A percentile compares a stretch with the other conserved stretches of the same genome.
Evolutionary conservation across 2,888 invertebrate genomes (phyloP).

Genomic region (Scrobipalpa atriplicella): DNA sequence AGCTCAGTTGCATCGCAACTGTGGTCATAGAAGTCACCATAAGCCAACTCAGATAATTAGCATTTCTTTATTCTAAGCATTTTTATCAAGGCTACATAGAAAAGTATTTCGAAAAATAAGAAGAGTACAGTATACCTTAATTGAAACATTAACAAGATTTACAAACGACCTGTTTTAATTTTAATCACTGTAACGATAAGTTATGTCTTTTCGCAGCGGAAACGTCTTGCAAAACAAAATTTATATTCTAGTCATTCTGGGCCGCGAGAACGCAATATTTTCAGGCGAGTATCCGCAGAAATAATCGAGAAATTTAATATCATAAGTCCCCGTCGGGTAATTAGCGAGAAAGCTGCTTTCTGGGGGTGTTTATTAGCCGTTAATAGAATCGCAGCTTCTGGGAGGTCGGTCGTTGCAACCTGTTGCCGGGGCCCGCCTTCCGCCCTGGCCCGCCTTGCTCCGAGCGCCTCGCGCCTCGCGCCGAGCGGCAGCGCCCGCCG

Average conservation of each 20-base stretch:
- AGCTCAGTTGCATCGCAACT: too few species aligned
- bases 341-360: conserved; percentile 63
- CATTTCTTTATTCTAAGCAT: background rate
- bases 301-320: conserved; percentile 62
- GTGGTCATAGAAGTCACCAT: too few species aligned
- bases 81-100: background rate
- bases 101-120: background rate
- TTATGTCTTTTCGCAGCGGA: conserved; percentile 31
- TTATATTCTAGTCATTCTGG: conserved; percentile 35
- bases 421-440: conserved; percentile 81
- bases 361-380: conserved; percentile 69
- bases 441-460: conserved; percentile 53
- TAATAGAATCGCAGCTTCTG: conserved; percentile 67
- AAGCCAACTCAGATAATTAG: too few species aligned
- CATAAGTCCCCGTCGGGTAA: conserved; percentile 60
- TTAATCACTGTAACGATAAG: conserved; percentile 39
- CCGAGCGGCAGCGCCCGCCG: background rate
- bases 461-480: conserved; percentile 8
- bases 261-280: conserved; percentile 47
- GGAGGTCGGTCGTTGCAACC: conserved; percentile 68
- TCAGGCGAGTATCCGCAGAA: conserved; percentile 50
- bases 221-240: conserved; percentile 17
- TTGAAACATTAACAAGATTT: conserved; percentile 10
- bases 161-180: conserved; percentile 30
- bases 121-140: background rate